A percentile compares a stretch with the other conserved stretches of the same genome.
These are phyloP conservation scores for Salpingus planirostris DNA, from an alignment of 2,888 invertebrate genomes.

Conservation along the genomic window DNA sequence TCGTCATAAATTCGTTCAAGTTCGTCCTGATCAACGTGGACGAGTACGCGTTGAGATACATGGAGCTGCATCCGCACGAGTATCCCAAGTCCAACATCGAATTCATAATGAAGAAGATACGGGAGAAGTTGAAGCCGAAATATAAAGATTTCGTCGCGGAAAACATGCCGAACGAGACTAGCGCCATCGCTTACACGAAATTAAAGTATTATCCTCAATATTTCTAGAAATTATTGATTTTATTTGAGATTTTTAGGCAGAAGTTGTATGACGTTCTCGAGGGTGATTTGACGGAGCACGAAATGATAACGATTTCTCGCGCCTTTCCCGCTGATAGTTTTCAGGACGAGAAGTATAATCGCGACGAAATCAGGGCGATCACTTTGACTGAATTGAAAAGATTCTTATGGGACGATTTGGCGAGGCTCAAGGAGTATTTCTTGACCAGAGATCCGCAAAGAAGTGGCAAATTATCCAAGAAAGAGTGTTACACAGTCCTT, in stretches of 20 bases:
- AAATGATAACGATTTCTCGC: slow-evolving; percentile 67
- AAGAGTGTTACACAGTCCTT: slow-evolving; percentile 55
- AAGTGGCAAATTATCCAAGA: slow-evolving; percentile 49
- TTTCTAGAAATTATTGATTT: too few relatives aligned
- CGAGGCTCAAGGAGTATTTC: slow-evolving; percentile 52
- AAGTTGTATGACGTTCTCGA: slow-evolving; percentile 59
- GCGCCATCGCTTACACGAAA: slow-evolving; percentile 40
- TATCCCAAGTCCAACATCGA: slow-evolving; percentile 67
- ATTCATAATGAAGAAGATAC: slow-evolving; percentile 64
- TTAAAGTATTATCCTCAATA: slow-evolving; percentile 28
- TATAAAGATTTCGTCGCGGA: slow-evolving; percentile 70
- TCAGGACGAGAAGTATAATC: slow-evolving; percentile 32
- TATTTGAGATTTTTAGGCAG: slow-evolving; percentile 42
- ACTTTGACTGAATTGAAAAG: slow-evolving; percentile 65
- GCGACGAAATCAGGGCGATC: slow-evolving; percentile 53
- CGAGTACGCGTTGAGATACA: slow-evolving; percentile 76
- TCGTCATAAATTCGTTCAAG: slow-evolving; percentile 68
- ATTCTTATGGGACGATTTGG: slow-evolving; percentile 62
- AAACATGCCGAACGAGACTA: slow-evolving; percentile 46
- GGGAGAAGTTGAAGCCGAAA: slow-evolving; percentile 55
- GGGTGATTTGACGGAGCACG: slow-evolving; percentile 67
- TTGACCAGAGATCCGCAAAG: slow-evolving; percentile 48
- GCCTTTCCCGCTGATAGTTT: slow-evolving; percentile 51
- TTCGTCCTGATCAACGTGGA: slow-evolving; percentile 77
- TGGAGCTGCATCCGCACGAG: slow-evolving; percentile 72